Evolutionary conservation across 1,140 invertebrate species (phyloP).

Genomic region (Trichonephila clavipes): DNA sequence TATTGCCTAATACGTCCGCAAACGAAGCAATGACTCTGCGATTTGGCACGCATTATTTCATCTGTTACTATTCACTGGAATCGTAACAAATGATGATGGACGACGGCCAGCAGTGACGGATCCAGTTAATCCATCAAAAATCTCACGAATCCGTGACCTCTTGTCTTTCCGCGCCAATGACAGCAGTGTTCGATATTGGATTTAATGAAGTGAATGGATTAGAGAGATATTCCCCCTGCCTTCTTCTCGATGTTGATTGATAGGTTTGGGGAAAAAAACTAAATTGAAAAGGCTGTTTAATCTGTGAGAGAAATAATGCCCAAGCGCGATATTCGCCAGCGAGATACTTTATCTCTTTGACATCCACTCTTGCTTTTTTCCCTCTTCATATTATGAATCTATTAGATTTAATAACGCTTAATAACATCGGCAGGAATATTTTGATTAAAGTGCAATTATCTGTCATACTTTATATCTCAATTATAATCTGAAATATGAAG

Average conservation of each 20-base stretch:
- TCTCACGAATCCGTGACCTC: conserved; percentile 23
- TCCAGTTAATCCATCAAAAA: conserved; percentile 57
- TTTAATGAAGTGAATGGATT: conserved; percentile 40
- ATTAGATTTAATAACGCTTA: conserved; percentile 4
- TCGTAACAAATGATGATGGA: conserved; percentile 63
- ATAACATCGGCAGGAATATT: not conserved
- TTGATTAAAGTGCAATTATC: conserved; percentile 1
- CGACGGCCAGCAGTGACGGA: conserved; percentile 49
- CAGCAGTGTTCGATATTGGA: not conserved
- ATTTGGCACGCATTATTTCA: conserved; percentile 30
- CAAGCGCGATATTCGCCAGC: not conserved
- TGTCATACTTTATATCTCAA: not conserved
- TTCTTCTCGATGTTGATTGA: conserved; percentile 15
- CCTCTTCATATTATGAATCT: not conserved
- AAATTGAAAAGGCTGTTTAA: not conserved
- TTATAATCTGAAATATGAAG: not conserved
- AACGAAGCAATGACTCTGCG: not conserved
- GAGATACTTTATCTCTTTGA: not conserved
- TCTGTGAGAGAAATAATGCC: not conserved
- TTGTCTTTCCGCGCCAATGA: not conserved
- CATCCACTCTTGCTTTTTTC: not conserved
- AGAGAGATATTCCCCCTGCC: not conserved
- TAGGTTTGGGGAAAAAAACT: not conserved
- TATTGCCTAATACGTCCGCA: not conserved
- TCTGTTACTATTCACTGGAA: conserved; percentile 46